A percentile compares a stretch with the other conserved stretches of the same genome.
Conservation (phyloP, 2,113 vertebrate species). For the Limanda limanda region DNA sequence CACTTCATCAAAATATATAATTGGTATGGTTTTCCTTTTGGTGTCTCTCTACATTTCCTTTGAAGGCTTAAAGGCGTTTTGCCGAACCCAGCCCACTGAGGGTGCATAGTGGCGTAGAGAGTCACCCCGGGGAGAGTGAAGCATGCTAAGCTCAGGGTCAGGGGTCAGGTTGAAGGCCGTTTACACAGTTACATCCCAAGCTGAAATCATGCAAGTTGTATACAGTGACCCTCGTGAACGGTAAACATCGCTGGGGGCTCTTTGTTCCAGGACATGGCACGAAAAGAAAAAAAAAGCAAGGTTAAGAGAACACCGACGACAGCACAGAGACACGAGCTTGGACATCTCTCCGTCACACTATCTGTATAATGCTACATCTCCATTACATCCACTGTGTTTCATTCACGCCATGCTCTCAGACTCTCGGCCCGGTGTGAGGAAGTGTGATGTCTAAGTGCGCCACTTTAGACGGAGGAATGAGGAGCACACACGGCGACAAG, state of each 20-base stretch:
- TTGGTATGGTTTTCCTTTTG: slow-evolving; percentile 4
- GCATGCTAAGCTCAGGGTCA: slow-evolving; percentile 62
- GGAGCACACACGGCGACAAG: slow-evolving; percentile 24
- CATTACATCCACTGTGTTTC: slow-evolving; percentile 42
- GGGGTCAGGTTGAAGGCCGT: slow-evolving; percentile 57
- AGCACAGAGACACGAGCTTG: slow-evolving; percentile 64
- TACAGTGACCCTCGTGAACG: slow-evolving; percentile 51
- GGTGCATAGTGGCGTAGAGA: slow-evolving; percentile 60
- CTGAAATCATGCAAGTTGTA: slow-evolving; percentile 77
- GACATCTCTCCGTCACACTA: slow-evolving; percentile 62
- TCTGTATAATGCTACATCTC: slow-evolving; percentile 86
- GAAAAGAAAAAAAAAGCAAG: slow-evolving; percentile 50
- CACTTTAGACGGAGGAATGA: slow-evolving; percentile 36
- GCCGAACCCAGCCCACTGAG: slow-evolving; percentile 42
- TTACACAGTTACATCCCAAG: slow-evolving; percentile 60
- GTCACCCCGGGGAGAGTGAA: slow-evolving; percentile 42
- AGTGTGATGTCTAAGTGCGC: slow-evolving; percentile 21
- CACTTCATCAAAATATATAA: slow-evolving; percentile 34
- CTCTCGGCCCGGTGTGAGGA: slow-evolving; percentile 45
- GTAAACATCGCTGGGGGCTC: slow-evolving; percentile 56
- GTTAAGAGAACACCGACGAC: slow-evolving; percentile 62
- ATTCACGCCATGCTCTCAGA: slow-evolving; percentile 26
- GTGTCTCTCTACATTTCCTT: slow-evolving; percentile 15
- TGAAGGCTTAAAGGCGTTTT: slow-evolving; percentile 25
- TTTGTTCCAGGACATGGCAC: slow-evolving; percentile 57